Conservation (phyloP, 2,797 vertebrate species). For the Acipenser transmontanus region DNA sequence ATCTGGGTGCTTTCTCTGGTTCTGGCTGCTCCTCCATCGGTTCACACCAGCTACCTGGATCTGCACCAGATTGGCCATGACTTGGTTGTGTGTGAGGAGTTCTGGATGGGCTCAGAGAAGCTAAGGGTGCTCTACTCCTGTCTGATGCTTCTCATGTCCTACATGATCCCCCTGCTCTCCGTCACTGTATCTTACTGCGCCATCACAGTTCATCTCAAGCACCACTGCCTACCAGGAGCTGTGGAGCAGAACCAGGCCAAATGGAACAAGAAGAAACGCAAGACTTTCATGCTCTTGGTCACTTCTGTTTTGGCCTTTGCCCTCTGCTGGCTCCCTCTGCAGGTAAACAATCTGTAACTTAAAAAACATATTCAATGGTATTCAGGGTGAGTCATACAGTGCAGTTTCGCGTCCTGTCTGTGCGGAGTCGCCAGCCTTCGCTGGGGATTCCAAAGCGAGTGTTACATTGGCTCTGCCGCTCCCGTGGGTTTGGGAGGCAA, state of each 20-base stretch:
- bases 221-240: slow-evolving; percentile 53
- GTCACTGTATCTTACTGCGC: slow-evolving; percentile 65
- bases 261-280: slow-evolving; percentile 58
- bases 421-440: too few species aligned
- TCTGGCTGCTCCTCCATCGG: slow-evolving; percentile 57
- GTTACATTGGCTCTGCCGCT: too few species aligned
- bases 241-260: slow-evolving; percentile 43
- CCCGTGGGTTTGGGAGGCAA: too few species aligned
- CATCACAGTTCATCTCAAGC: slow-evolving; percentile 56
- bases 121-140: slow-evolving; percentile 63
- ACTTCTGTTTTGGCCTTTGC: slow-evolving; percentile 64
- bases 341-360: slow-evolving; percentile 24
- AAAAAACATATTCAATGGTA: too few species aligned
- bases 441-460: too few species aligned
- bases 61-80: slow-evolving; percentile 54
- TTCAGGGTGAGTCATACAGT: too few species aligned
- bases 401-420: too few species aligned
- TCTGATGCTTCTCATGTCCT: slow-evolving; percentile 52
- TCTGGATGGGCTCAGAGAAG: slow-evolving; percentile 55
- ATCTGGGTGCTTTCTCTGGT: slow-evolving; percentile 61
- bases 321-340: slow-evolving; percentile 66
- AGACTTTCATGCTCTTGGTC: slow-evolving; percentile 61
- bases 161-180: slow-evolving; percentile 65
- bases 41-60: slow-evolving; percentile 59
- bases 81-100: slow-evolving; percentile 66